Base-by-base conservation (phyloP, 2,888 invertebrate species). In the Pheosia gnoma region DNA sequence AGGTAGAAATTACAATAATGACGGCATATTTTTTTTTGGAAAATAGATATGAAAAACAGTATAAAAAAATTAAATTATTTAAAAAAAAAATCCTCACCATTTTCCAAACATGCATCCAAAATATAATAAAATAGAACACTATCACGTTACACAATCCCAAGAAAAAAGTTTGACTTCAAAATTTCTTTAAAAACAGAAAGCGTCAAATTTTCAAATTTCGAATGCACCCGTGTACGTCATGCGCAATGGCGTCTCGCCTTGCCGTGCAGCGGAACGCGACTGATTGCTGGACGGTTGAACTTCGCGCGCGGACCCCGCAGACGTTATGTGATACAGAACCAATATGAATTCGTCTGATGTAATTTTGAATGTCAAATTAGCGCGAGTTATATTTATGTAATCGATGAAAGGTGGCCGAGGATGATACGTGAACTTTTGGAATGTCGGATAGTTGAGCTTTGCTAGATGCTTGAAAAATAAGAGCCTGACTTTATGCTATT, bases 121-220 rank as follows among this genome's bases (percentile, higher is more conserved):
- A 68, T 68, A 65, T 67, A 52, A 61, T n/a, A n/a, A 63, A 59
- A 61, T 61, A 62, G 59, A 76, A 75, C 81, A 78, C 73, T 76
- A 75, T 74, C 73, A 75, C 74, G 75, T 65, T 63, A 74, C 80
- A 81, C 83, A 79, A 63, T 71, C 58, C 56, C 58, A 59, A 49
- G 38, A 11, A 53, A 59, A 75, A 65, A 63, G 84, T 86, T 88
- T 86, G 87, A 87, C 87, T 82, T 85, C 63, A 74, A 65, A 77
- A 80, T 86, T 86, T 86, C 84, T 80, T 57, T 45, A 77, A 72
- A 70, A 60, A 76, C 65, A 81, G 88, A 87, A 88, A 87, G 79
- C 85, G 89, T 86, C 87, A 88, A 88, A 87, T 82, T 65, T 62
- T 68, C 71, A 61, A 62, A 64, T 70, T 67, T 59, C 36, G 55